Base-by-base conservation (phyloP, 2,113 vertebrate species). In the Halcyon malimbica region DNA sequence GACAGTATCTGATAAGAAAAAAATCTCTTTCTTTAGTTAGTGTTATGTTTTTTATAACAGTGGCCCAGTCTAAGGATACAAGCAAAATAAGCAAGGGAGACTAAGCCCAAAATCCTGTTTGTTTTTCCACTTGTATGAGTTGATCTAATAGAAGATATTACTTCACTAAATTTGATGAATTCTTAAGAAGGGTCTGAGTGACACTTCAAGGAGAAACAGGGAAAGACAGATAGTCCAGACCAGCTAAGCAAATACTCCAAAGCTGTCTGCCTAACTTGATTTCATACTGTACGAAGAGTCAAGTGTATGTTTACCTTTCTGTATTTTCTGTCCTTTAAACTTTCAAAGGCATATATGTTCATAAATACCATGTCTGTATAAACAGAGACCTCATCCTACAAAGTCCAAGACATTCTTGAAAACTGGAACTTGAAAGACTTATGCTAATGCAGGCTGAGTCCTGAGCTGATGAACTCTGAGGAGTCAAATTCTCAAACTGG, bases 391-490 rank as follows among this genome's bases (percentile, higher is more conserved):
- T 64, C 56, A 29, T 81, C 31, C 35, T n/a, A 23, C 39, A 44
- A 76, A 65, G 35, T 35, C 33, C 46, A 57, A 75, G n/a, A 53
- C n/a, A 33, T 24, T 57, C 24, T 70, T 71, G 41, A 81, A 89
- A 81, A 82, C 14, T 3, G 16, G 18, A 73, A 70, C 26, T 46
- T 62, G 28, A 37, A 68, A 74, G 23, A 26, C 23, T 39, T 20
- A 6, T 0, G 0, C 16, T 31, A 54, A 41, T 8, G n/a, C n/a
- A 67, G 18, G 51, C 16, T n/a, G 57, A 54, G 39, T 39, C 71
- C 65, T 26, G 35, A 73, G 77, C 31, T 26, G 19, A 54, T 0
- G 1, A 70, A 3, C 18, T 63, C 62, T 7, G 21, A 63, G 39
- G 15, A 28, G 33, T 18, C 31, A 73, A 62, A 46, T 68, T 86